A percentile compares a stretch with the other conserved stretches of the same genome.
These are phyloP conservation scores for Tortrix viridana DNA, from an alignment of 2,888 invertebrate species.

Conservation along the genomic window DNA sequence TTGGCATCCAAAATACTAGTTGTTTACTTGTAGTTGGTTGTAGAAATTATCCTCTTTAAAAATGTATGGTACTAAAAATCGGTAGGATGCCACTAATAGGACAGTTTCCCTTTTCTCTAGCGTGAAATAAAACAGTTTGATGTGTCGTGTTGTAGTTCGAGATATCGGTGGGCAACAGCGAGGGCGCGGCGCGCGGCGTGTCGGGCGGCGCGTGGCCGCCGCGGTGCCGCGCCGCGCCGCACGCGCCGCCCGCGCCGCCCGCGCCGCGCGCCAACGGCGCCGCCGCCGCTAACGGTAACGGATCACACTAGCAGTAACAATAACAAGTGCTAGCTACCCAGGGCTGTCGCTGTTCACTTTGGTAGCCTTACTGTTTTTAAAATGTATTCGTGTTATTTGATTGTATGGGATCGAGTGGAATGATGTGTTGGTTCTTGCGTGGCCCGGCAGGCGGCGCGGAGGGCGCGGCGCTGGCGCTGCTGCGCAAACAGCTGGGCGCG, in stretches of 20 bases:
- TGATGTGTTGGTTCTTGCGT: not conserved
- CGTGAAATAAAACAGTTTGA: not conserved
- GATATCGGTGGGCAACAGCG: constrained; percentile 65
- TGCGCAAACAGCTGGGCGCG: constrained; percentile 55
- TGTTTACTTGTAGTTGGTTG: no score
- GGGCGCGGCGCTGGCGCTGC: constrained; percentile 54
- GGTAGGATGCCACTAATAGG: no score
- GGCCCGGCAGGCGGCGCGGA: constrained; percentile 8
- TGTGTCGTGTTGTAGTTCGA: constrained; percentile 47
- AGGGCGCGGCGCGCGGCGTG: constrained; percentile 45
- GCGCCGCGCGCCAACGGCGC: constrained; percentile 37
- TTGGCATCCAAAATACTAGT: no score
- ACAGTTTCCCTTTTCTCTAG: no score
- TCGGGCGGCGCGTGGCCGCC: constrained; percentile 51
- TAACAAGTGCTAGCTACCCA: no score
- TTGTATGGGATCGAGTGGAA: no score
- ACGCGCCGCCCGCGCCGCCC: constrained; percentile 41
- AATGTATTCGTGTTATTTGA: no score
- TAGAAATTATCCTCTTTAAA: no score
- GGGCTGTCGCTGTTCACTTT: no score
- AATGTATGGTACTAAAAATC: no score
- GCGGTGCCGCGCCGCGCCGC: constrained; percentile 47
- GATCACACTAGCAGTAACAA: no score
- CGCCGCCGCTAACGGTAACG: not conserved
- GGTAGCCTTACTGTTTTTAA: no score